These are phyloP conservation scores for Melanostoma mellinum DNA, from an alignment of 2,888 invertebrate species.

Conservation along the genomic window DNA sequence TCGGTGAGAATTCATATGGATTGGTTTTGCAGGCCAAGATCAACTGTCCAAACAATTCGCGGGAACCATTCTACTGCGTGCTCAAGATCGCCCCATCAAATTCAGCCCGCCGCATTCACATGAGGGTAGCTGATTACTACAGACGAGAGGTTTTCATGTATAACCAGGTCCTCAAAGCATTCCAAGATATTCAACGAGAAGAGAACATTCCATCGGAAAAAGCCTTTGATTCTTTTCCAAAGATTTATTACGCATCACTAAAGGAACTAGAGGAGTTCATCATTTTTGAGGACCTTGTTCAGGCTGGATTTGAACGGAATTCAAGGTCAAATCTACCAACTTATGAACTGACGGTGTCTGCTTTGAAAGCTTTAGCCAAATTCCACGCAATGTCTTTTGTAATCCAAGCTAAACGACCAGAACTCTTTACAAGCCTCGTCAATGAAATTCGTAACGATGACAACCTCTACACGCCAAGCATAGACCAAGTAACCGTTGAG, in stretches of 20 bases:
- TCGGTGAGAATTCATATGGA: constrained; percentile 76
- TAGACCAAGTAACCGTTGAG: constrained; percentile 76
- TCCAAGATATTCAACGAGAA: constrained; percentile 58
- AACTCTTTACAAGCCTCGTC: constrained; percentile 73
- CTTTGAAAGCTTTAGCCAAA: constrained; percentile 82
- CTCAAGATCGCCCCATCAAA: constrained; percentile 78
- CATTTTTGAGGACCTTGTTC: constrained; percentile 77
- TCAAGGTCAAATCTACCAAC: constrained; percentile 80
- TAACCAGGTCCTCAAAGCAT: constrained; percentile 75
- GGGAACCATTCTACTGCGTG: constrained; percentile 67
- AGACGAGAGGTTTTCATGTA: constrained; percentile 78
- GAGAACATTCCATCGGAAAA: constrained; percentile 27
- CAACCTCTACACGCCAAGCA: constrained; percentile 76
- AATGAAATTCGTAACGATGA: constrained; percentile 73
- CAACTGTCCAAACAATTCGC: constrained; percentile 12
- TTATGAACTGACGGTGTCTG: constrained; percentile 79
- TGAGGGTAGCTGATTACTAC: constrained; percentile 77
- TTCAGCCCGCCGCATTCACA: constrained; percentile 76
- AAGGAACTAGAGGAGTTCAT: constrained; percentile 76
- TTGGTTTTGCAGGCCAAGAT: constrained; percentile 74
- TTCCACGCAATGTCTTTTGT: constrained; percentile 83
- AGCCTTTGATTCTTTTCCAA: constrained; percentile 73
- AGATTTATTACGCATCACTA: constrained; percentile 74
- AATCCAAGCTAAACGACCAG: constrained; percentile 77
- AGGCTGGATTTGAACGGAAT: constrained; percentile 74